phyloP scores from a whole-genome alignment of 2,113 vertebrate genomes.

The Machaerirhynchus nigripectus region DNA sequence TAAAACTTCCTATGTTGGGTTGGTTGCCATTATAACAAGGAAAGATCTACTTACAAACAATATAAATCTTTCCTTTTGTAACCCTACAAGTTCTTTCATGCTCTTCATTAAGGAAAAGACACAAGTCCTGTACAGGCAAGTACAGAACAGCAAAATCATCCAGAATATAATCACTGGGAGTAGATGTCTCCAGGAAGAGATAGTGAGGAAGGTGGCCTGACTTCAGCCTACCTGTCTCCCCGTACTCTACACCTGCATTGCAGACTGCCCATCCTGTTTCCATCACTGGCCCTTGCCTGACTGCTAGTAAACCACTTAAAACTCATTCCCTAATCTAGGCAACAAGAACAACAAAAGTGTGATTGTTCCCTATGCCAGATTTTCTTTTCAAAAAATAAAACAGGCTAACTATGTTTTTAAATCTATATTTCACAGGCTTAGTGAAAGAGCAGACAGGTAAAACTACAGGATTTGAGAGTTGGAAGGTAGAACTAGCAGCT shows the following conservation, averaged over 20 bases:
- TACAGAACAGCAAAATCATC: not conserved
- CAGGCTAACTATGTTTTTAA: not conserved
- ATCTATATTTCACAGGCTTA: not conserved
- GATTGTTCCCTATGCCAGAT: not conserved
- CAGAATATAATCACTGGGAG: not conserved
- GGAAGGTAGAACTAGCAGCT: slow-evolving; percentile 10
- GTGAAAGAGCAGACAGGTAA: not conserved
- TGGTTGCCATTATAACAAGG: not conserved
- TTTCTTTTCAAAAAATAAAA: not conserved
- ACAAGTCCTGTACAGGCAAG: not conserved
- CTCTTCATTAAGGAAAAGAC: not conserved
- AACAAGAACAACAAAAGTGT: not conserved
- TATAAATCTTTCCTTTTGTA: not conserved
- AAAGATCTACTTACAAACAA: not conserved
- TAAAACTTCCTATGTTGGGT: not conserved
- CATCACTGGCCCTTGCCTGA: not conserved
- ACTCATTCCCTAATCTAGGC: not conserved
- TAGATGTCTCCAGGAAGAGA: not conserved
- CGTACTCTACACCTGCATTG: not conserved
- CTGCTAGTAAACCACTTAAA: not conserved
- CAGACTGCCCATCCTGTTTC: not conserved
- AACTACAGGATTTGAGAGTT: not conserved
- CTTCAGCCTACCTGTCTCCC: not conserved
- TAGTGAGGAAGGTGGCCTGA: not conserved
- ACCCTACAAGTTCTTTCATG: not conserved